Evolutionary conservation across 2,113 vertebrate genomes (phyloP).

Genomic region (Clarias macrocephalus): DNA sequence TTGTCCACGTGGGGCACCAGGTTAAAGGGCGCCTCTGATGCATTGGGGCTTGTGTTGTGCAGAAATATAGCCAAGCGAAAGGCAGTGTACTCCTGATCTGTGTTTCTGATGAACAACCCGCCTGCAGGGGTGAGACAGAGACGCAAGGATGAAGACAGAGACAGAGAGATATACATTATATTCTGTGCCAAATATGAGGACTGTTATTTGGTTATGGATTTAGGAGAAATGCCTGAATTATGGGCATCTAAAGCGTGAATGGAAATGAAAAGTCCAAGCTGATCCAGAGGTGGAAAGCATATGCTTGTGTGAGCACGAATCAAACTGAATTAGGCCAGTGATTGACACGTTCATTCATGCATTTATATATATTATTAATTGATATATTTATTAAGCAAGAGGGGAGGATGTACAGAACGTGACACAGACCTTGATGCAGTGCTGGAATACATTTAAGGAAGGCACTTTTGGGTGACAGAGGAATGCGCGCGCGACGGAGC

Average conservation of each 20-base stretch:
- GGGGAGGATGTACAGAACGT: constrained; percentile 16
- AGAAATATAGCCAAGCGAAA: constrained; percentile 99
- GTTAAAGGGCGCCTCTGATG: constrained; percentile 97
- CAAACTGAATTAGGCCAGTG: neutral
- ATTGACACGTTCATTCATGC: neutral
- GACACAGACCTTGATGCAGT: constrained; percentile 58
- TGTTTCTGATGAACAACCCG: constrained; percentile 99
- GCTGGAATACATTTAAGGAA: constrained; percentile 72
- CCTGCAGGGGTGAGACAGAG: constrained; percentile 72
- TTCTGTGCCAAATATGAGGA: neutral
- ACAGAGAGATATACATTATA: constrained; percentile 42
- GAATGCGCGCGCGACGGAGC: constrained; percentile 30
- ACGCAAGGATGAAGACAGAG: constrained; percentile 33
- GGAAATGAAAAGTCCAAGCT: neutral
- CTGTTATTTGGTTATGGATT: neutral
- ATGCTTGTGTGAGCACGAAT: neutral
- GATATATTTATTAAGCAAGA: neutral
- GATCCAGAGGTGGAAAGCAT: neutral
- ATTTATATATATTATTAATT: neutral
- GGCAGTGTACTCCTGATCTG: constrained; percentile 99
- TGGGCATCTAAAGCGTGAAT: neutral
- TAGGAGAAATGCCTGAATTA: neutral
- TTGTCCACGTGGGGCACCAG: constrained; percentile 99
- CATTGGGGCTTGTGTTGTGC: constrained; percentile 99
- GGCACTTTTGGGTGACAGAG: constrained; percentile 66